Evolutionary conservation across 1,140 invertebrate species (phyloP).

Genomic region (Bathynomus jamesi): DNA sequence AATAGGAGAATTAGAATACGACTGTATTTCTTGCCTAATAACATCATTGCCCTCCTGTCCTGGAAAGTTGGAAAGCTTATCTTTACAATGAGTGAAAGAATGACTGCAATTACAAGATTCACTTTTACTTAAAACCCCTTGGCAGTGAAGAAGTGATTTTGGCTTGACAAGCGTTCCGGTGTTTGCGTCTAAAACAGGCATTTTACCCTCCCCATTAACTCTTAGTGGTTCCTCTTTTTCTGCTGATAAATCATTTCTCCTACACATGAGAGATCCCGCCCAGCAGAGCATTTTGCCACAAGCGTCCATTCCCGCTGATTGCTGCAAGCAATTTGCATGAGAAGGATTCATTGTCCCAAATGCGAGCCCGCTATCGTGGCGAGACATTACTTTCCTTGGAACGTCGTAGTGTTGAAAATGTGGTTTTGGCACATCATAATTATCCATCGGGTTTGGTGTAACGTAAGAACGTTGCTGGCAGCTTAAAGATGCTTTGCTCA

Average conservation of each 20-base stretch:
- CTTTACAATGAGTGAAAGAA: not conserved
- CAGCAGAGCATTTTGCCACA: conserved; percentile 41
- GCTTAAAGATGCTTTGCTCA: not conserved
- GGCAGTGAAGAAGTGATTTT: not conserved
- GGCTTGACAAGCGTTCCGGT: conserved; percentile 11
- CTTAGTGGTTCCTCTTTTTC: conserved; percentile 47
- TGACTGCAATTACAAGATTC: not conserved
- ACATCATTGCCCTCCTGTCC: too few species aligned
- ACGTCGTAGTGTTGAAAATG: conserved; percentile 6
- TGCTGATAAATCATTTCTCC: conserved; percentile 51
- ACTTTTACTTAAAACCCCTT: not conserved
- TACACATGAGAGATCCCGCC: conserved; percentile 57
- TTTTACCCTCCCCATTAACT: conserved; percentile 48
- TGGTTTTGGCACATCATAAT: conserved; percentile 32
- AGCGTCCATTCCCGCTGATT: not conserved
- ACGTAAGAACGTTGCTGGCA: not conserved
- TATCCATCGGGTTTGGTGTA: conserved; percentile 32
- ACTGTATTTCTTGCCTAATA: too few species aligned
- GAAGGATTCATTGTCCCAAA: conserved; percentile 5
- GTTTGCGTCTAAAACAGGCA: conserved; percentile 47
- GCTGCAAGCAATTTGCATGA: not conserved
- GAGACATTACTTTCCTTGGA: conserved; percentile 23
- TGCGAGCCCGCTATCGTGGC: conserved; percentile 6
- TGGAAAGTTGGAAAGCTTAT: too few species aligned
- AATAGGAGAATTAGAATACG: conserved; percentile 39